Conservation (phyloP, 2,113 vertebrate genomes). For the Nesoenas mayeri region DNA sequence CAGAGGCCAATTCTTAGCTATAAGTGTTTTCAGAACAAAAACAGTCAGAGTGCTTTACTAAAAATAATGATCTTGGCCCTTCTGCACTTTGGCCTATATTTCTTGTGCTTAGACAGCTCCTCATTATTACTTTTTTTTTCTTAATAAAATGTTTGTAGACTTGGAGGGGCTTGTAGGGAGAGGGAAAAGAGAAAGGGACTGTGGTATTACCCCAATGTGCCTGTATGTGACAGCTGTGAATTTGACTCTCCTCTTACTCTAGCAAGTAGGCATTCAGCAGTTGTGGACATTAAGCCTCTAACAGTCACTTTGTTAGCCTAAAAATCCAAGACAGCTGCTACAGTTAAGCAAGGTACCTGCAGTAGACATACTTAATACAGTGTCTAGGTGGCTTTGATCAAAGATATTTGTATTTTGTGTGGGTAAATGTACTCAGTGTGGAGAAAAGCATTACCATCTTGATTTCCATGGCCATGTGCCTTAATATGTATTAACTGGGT, state of each 20-base stretch:
- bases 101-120: background rate
- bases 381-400: background rate
- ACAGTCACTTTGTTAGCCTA: background rate
- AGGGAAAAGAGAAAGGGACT: background rate
- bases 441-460: background rate
- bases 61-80: background rate
- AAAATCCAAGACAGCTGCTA: background rate
- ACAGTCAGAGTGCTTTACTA: background rate
- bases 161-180: background rate
- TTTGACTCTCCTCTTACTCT: background rate
- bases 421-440: background rate
- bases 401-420: background rate
- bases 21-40: slow-evolving; percentile 25
- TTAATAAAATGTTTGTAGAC: background rate
- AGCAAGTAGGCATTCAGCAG: background rate
- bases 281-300: background rate
- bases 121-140: background rate
- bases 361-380: background rate
- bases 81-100: background rate
- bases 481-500: background rate
- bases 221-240: background rate
- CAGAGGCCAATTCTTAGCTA: background rate
- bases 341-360: background rate
- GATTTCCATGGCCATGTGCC: background rate
- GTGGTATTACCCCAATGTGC: background rate